Evolutionary conservation across 2,113 vertebrate genomes (phyloP).

Genomic region (Plestiodon gilberti): DNA sequence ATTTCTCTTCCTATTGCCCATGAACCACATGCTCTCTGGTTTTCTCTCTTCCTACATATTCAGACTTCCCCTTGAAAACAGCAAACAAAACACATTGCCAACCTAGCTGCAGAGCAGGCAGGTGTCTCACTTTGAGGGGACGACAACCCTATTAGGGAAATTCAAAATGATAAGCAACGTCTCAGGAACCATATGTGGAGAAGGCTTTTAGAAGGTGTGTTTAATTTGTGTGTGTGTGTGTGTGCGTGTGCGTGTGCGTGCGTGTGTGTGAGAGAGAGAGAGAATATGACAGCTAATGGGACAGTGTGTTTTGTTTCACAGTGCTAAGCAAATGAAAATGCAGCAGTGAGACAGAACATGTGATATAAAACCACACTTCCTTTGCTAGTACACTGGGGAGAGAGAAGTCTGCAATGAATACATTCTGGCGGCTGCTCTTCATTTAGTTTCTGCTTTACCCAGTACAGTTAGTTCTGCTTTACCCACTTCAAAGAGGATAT

Average conservation of each 20-base stretch:
- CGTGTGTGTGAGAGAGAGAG: neutral
- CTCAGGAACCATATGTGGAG: neutral
- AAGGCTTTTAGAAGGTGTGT: neutral
- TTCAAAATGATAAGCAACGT: neutral
- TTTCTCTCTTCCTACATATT: neutral
- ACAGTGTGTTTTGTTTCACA: neutral
- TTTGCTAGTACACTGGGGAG: neutral
- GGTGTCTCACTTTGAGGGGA: neutral
- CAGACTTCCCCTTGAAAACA: neutral
- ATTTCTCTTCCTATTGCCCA: neutral
- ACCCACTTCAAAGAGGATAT: neutral
- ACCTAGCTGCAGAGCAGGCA: neutral
- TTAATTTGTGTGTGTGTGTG: neutral
- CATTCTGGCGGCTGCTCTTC: neutral
- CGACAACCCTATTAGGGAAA: neutral
- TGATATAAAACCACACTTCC: rapidly evolving
- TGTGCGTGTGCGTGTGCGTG: neutral
- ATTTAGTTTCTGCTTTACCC: no score
- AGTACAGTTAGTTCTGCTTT: neutral
- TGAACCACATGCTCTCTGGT: neutral
- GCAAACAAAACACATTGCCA: neutral
- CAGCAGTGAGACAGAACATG: rapidly evolving
- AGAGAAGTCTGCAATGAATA: rapidly evolving
- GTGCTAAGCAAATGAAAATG: neutral
- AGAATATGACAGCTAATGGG: constrained; percentile 21